Conservation (phyloP, 2,888 invertebrate genomes). For the Chymomyza caudatula region DNA sequence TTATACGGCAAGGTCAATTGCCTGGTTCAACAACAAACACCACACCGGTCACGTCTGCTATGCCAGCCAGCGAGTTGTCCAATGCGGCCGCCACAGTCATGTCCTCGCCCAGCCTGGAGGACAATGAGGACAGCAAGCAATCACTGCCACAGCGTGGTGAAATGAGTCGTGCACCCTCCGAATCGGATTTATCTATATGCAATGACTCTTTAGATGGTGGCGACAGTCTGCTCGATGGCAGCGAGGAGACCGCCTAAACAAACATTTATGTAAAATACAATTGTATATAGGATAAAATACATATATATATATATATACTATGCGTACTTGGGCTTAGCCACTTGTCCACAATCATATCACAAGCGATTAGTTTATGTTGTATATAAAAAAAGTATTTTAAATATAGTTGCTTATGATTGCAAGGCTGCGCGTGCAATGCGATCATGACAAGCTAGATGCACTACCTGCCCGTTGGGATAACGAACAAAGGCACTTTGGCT, state of each 20-base stretch:
- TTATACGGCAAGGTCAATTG: conserved; percentile 77
- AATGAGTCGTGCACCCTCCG: conserved; percentile 62
- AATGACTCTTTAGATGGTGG: conserved; percentile 77
- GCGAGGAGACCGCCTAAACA: conserved; percentile 67
- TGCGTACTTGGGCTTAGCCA: neutral
- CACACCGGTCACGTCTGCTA: conserved; percentile 10
- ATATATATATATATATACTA: conserved; percentile 1
- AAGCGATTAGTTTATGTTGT: neutral
- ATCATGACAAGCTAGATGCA: conserved; percentile 93
- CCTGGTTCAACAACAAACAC: conserved; percentile 38
- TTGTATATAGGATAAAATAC: neutral
- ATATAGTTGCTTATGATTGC: neutral
- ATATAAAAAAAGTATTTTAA: neutral
- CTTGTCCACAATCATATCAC: neutral
- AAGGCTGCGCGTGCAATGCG: conserved; percentile 39
- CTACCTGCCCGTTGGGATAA: conserved; percentile 93
- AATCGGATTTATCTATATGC: conserved; percentile 78
- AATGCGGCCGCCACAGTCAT: conserved; percentile 6
- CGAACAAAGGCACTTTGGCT: conserved; percentile 96
- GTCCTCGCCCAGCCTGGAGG: conserved; percentile 56
- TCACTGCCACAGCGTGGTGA: conserved; percentile 52
- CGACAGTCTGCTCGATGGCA: conserved; percentile 76
- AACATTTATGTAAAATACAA: neutral
- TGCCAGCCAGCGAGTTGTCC: conserved; percentile 26
- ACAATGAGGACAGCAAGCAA: conserved; percentile 70